Evolutionary conservation across 2,888 invertebrate genomes (phyloP), one percentile per base, ranked within the genome.

Genomic region (Antheraea yamamai): DNA sequence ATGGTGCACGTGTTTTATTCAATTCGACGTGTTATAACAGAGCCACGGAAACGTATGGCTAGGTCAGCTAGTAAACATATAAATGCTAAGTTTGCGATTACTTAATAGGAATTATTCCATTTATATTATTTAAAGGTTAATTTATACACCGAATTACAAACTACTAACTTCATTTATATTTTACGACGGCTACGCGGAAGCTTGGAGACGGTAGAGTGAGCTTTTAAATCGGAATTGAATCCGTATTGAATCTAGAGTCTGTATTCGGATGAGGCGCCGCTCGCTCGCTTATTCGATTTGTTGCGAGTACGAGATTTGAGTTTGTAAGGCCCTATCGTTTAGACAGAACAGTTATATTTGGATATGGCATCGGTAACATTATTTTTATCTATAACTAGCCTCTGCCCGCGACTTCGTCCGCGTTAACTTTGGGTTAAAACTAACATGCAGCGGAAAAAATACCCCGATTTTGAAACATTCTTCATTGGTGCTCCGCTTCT

Each of bases 161-260:
- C 61, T 23, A 61, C 12, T 35, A 72, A 72, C 75, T 73, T 52
- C 26, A 68, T 66, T 52, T 58, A 75, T 71, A 72, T 71, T 75
- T 61, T 72, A 71, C 18, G 52, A 30, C 2, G 47, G 74, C 39
- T 0, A 70, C 74, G 23, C 26, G 61, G 30, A 70, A n/a, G 47
- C 58, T 20, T 39, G 72, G 72, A 75, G 72, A 75, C 58, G 73
- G 35, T 23, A 75, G 78, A 84, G 80, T 82, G 79, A 78, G 81
- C 83, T 85, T 89, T 89, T 86, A 88, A 89, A 89, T 86, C 84
- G 82, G 84, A 88, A 90, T 90, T 88, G 88, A 89, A 90, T 89
- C 86, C 87, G 80, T 83, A 86, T 89, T 84, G 86, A 79, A 85
- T 83, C 80, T 80, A 78, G 81, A 78, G 79, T 86, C 87, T 84